Evolutionary conservation across 2,888 invertebrate genomes (phyloP).

Genomic region (Neria commutata): DNA sequence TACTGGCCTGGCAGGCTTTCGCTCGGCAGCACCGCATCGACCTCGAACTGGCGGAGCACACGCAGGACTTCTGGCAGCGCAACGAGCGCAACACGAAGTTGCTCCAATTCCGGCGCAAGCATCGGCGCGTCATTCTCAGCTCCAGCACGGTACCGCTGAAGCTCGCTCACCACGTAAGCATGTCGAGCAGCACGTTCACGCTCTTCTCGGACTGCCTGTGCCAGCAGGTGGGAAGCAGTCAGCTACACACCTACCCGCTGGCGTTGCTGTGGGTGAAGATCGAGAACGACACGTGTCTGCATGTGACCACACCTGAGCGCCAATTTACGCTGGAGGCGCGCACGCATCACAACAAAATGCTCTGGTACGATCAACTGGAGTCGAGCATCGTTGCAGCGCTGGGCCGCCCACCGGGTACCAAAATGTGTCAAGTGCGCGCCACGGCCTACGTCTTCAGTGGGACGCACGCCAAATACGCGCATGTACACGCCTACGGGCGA

Average conservation of each 20-base stretch:
- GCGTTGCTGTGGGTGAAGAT: slow-evolving; percentile 82
- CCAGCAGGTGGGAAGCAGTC: slow-evolving; percentile 74
- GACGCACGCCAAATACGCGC: slow-evolving; percentile 74
- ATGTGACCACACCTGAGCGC: slow-evolving; percentile 81
- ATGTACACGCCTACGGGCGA: slow-evolving; percentile 78
- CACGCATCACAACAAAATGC: slow-evolving; percentile 72
- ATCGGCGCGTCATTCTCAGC: slow-evolving; percentile 78
- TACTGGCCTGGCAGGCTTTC: slow-evolving; percentile 52
- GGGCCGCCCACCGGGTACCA: slow-evolving; percentile 67
- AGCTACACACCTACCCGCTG: slow-evolving; percentile 72
- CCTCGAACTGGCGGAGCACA: slow-evolving; percentile 55
- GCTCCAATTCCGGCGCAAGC: slow-evolving; percentile 65
- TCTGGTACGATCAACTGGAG: slow-evolving; percentile 81
- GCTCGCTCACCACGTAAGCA: slow-evolving; percentile 71
- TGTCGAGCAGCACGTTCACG: slow-evolving; percentile 78
- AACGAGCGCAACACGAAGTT: slow-evolving; percentile 58
- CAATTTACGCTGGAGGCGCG: slow-evolving; percentile 70
- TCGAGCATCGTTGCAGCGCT: slow-evolving; percentile 73
- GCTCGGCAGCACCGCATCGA: slow-evolving; percentile 50
- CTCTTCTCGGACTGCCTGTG: slow-evolving; percentile 82
- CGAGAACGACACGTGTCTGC: slow-evolving; percentile 72
- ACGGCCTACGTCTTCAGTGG: slow-evolving; percentile 74
- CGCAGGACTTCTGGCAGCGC: slow-evolving; percentile 57
- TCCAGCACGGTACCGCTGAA: slow-evolving; percentile 75
- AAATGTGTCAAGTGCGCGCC: slow-evolving; percentile 70